Base-by-base conservation (phyloP, 2,888 invertebrate species). In the Anodontia alba region DNA sequence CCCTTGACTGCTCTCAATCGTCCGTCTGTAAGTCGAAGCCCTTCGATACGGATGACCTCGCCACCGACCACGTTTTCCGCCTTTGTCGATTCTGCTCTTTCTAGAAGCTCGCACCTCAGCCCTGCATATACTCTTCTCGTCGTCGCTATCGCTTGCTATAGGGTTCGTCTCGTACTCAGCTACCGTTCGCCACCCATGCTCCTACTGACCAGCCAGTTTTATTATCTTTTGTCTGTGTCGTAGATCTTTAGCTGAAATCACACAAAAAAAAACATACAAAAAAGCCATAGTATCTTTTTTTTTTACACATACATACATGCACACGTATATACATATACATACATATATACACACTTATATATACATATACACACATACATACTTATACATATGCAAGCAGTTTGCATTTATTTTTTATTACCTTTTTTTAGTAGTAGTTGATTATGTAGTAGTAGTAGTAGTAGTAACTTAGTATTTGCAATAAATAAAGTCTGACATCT, bases 141-240 rank as follows among this genome's bases (percentile, higher is more conserved):
- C 33, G 15, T 33, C 31, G 5, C 33, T 33, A 17, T 62, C 33
- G 62, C 62, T 62, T 1, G 62, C 62, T 20, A 62, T 15, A 12
- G 62, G 62, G 20, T 62, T 62, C 7, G 62, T 33, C 62, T 62
- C 62, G 20, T 62, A 62, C 20, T 62, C 62, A 5, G 31, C n/a
- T 3, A 62, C 62, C 12, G n/a, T 31, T 15, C 33, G 10, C 62
- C 62, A 62, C 17, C 62, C 62, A 29, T 57, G 29, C 57, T 29
- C 57, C 5, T 17, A 57, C 57, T 57, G 57, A 57, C 26, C 57
- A 57, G 57, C 57, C 57, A 57, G 26, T 26, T 57, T 57, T 7
- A 51, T 51, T 10, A 51, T n/a, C 51, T 51, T 51, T n/a, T 51
- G 51, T 51, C 51, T 12, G 51, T 51, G 51, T n/a, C n/a, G n/a